A percentile compares a stretch with the other conserved stretches of the same genome.
These are phyloP conservation scores for Chloroclystis v-ata DNA, from an alignment of 2,888 invertebrate genomes.

Conservation along the genomic window DNA sequence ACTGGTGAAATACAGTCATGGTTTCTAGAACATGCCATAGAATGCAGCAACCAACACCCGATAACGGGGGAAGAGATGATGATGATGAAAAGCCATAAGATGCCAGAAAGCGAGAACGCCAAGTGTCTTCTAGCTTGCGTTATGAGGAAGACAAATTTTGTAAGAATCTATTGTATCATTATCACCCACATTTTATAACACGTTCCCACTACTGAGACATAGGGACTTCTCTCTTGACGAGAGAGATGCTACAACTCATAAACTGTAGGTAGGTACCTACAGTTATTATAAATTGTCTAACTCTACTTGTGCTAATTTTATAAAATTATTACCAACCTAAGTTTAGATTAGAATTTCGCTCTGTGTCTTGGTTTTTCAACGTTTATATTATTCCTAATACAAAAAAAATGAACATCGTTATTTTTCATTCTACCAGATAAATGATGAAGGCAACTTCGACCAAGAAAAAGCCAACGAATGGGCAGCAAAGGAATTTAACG, in stretches of 20 bases:
- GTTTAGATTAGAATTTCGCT: too few species aligned
- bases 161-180: constrained; percentile 30
- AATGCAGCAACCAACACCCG: constrained; percentile 50
- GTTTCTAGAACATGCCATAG: constrained; percentile 50
- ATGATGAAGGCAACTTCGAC: constrained; percentile 59
- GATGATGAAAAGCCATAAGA: constrained; percentile 52
- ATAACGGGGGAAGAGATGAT: constrained; percentile 48
- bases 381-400: too few species aligned
- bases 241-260: too few species aligned
- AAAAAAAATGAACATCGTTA: too few species aligned
- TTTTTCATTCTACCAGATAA: constrained; percentile 47
- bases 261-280: too few species aligned
- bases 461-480: constrained; percentile 44
- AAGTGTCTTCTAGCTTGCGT: constrained; percentile 72
- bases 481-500: constrained; percentile 47
- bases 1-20: constrained; percentile 50
- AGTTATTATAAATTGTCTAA: too few species aligned
- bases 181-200: too few species aligned
- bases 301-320: too few species aligned
- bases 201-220: too few species aligned
- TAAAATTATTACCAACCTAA: too few species aligned
- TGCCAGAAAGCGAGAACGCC: constrained; percentile 53
- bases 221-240: too few species aligned
- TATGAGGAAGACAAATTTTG: constrained; percentile 61
- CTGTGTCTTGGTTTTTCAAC: too few species aligned